phyloP scores from a whole-genome alignment of 2,888 invertebrate genomes.

The Morinoia aosen region DNA sequence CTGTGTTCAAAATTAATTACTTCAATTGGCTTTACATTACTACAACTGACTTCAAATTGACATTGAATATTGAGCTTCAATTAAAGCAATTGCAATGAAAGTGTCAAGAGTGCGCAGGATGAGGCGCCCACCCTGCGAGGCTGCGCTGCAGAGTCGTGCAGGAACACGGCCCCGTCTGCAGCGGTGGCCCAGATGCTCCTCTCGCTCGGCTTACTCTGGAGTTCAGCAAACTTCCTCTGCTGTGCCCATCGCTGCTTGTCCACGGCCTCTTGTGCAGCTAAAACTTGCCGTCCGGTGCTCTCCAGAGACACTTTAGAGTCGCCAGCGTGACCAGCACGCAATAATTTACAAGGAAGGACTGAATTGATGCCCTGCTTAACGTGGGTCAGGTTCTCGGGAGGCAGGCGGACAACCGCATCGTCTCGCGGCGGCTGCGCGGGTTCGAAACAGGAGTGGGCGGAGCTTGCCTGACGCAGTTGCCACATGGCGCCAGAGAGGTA shows the following conservation, averaged over 20 bases:
- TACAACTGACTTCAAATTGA: too few relatives aligned
- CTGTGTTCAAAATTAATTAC: too few relatives aligned
- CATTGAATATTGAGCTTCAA: too few relatives aligned
- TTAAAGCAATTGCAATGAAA: too few relatives aligned
- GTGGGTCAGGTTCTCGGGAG: background rate
- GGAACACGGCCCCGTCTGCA: background rate
- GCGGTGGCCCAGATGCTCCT: conserved; percentile 13
- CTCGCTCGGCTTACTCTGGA: background rate
- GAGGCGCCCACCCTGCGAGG: background rate
- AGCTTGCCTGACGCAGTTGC: background rate
- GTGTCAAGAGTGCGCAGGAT: too few relatives aligned
- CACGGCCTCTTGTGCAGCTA: background rate
- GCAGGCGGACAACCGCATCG: background rate
- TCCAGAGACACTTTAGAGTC: background rate
- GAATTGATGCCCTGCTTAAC: background rate
- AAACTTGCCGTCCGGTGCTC: background rate
- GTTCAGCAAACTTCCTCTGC: background rate
- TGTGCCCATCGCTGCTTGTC: conserved; percentile 2
- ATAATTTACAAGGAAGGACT: background rate
- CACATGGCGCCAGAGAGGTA: conserved; percentile 79
- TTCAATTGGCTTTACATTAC: too few relatives aligned
- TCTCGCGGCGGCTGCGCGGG: background rate
- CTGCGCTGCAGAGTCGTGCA: background rate
- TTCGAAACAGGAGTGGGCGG: background rate
- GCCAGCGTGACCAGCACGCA: background rate